These are phyloP conservation scores for Petrophora chlorosata DNA, from an alignment of 2,888 invertebrate genomes.

Conservation along the genomic window DNA sequence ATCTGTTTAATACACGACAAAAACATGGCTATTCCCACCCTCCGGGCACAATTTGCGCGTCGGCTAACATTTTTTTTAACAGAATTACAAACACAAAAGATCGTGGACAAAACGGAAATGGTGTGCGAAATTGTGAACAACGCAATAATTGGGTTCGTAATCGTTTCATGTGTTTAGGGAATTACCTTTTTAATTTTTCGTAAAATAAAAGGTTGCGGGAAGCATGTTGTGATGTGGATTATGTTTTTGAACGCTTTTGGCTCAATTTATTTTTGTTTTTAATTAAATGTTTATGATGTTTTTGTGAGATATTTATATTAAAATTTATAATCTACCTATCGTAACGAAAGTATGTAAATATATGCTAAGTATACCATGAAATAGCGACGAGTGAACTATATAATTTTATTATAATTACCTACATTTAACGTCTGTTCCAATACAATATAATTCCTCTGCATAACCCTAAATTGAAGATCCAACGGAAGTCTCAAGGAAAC, in stretches of 20 bases:
- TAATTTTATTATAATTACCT: too few species aligned
- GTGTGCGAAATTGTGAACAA: constrained; percentile 7
- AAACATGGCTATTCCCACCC: constrained; percentile 12
- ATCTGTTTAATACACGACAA: constrained; percentile 4
- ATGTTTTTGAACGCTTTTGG: too few species aligned
- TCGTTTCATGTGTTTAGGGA: constrained; percentile 1
- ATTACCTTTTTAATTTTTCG: background rate
- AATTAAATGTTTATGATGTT: too few species aligned
- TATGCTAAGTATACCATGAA: too few species aligned
- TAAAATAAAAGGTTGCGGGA: background rate
- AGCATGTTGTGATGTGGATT: background rate
- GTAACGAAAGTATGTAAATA: too few species aligned
- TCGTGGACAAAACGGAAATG: constrained; percentile 8
- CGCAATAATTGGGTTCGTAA: constrained; percentile 4
- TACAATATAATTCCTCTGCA: too few species aligned
- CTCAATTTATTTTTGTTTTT: too few species aligned
- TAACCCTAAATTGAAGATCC: too few species aligned
- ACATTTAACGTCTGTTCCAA: too few species aligned
- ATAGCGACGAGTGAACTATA: too few species aligned
- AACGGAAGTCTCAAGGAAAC: background rate
- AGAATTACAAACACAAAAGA: constrained; percentile 1
- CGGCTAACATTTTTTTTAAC: constrained; percentile 3
- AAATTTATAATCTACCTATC: too few species aligned
- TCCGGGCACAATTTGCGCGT: constrained; percentile 5
- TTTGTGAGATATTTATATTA: too few species aligned